Conservation (phyloP, 2,888 invertebrate genomes). For the Hecatera dysodea region DNA sequence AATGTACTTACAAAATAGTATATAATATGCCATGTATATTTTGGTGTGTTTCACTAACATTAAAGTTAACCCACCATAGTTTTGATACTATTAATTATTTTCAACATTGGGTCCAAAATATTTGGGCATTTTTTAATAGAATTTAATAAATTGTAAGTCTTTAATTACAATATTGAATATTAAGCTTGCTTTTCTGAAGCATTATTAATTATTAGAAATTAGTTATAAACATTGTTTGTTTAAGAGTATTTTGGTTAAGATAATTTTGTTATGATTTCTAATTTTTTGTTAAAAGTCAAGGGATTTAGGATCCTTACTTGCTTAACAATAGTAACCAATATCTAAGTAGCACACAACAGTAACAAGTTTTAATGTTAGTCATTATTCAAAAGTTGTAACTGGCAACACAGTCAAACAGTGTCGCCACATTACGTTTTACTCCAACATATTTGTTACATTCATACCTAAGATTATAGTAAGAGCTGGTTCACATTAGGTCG, state of each 20-base stretch:
- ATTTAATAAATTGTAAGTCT: slow-evolving; percentile 3
- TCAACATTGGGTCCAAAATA: slow-evolving; percentile 51
- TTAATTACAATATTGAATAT: slow-evolving; percentile 11
- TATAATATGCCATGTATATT: slow-evolving; percentile 43
- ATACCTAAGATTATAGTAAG: neutral
- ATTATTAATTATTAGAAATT: slow-evolving; percentile 1
- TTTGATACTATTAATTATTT: slow-evolving; percentile 22
- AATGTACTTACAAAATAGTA: slow-evolving; percentile 27
- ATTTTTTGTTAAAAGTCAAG: slow-evolving; percentile 16
- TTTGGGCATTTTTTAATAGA: slow-evolving; percentile 50
- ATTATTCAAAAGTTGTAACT: neutral
- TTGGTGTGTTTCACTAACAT: slow-evolving; percentile 20
- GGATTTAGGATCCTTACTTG: slow-evolving; percentile 52
- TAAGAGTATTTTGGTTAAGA: slow-evolving; percentile 1
- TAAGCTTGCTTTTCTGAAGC: slow-evolving; percentile 4
- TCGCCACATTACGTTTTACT: neutral
- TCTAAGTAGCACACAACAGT: neutral
- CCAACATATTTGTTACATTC: slow-evolving; percentile 2
- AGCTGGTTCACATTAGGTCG: no score
- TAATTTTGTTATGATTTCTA: slow-evolving; percentile 18
- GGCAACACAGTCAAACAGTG: slow-evolving; percentile 3
- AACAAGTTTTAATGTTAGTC: slow-evolving; percentile 9
- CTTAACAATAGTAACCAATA: slow-evolving; percentile 26
- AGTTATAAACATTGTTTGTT: slow-evolving; percentile 11
- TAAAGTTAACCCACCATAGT: slow-evolving; percentile 51